Conservation (phyloP, 1,140 invertebrate genomes). For the Anastatus disparis region DNA sequence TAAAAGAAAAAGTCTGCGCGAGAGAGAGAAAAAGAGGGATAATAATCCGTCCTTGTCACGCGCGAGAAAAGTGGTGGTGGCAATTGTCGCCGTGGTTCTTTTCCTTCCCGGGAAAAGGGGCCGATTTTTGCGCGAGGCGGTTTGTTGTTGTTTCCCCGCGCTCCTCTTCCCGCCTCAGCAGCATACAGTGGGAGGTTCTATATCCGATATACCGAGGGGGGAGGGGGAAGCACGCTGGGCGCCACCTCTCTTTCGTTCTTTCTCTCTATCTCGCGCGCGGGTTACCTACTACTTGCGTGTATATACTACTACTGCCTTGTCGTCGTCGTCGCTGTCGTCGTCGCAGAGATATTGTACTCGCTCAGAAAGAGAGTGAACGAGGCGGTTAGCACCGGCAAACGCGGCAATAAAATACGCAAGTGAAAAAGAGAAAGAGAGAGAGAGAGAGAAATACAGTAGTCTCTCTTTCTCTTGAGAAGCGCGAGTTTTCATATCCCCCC, state of each 20-base stretch:
- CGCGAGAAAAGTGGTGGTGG: slow-evolving; percentile 51
- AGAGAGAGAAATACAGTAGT: no score
- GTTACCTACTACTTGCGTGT: no score
- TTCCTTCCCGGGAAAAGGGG: slow-evolving; percentile 61
- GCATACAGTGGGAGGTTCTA: slow-evolving; percentile 33
- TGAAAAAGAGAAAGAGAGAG: no score
- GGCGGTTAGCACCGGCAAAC: slow-evolving; percentile 59
- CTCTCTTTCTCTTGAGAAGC: slow-evolving; percentile 2
- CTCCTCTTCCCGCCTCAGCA: slow-evolving; percentile 14
- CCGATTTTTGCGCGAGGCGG: slow-evolving; percentile 70
- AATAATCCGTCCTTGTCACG: slow-evolving; percentile 29
- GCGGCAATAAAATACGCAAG: slow-evolving; percentile 63
- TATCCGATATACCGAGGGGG: background rate
- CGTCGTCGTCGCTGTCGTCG: no score
- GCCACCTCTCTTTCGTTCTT: slow-evolving; percentile 33
- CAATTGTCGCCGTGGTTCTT: slow-evolving; percentile 62
- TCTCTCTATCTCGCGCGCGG: slow-evolving; percentile 43
- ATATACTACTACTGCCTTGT: no score
- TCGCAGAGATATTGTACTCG: slow-evolving; percentile 16
- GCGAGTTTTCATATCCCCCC: background rate
- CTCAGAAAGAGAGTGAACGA: slow-evolving; percentile 32
- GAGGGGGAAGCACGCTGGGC: slow-evolving; percentile 4
- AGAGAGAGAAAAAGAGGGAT: background rate
- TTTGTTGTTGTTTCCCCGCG: slow-evolving; percentile 17
- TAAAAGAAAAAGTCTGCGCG: background rate